A percentile compares a stretch with the other conserved stretches of the same genome.
Conservation (phyloP, 2,888 invertebrate species). For the Portevinia maculata region DNA sequence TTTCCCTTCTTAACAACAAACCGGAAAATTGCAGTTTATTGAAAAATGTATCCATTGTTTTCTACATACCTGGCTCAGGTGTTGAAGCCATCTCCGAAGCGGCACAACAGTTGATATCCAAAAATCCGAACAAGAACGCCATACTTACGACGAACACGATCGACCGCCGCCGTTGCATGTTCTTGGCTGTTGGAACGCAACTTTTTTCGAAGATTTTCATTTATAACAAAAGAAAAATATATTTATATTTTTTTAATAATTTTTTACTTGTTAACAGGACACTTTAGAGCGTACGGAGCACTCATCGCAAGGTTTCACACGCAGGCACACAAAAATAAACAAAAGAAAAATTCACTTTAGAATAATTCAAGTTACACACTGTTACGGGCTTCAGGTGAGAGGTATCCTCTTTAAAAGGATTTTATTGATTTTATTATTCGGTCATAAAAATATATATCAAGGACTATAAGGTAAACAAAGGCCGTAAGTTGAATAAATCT, state of each 20-base stretch:
- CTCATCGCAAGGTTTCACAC: slow-evolving; percentile 41
- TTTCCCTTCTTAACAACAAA: slow-evolving; percentile 55
- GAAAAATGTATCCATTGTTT: slow-evolving; percentile 43
- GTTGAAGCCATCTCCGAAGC: slow-evolving; percentile 71
- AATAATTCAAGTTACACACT: slow-evolving; percentile 34
- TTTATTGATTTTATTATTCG: slow-evolving; percentile 67
- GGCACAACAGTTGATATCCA: slow-evolving; percentile 67
- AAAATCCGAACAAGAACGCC: slow-evolving; percentile 65
- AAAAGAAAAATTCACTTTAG: slow-evolving; percentile 13
- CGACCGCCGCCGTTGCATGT: slow-evolving; percentile 55
- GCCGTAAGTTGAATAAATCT: slow-evolving; percentile 62
- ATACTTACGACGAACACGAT: slow-evolving; percentile 60
- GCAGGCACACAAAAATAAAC: background rate
- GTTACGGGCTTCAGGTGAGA: slow-evolving; percentile 23
- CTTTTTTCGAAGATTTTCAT: slow-evolving; percentile 43
- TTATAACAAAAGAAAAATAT: background rate
- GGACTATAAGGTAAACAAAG: slow-evolving; percentile 67
- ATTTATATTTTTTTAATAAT: slow-evolving; percentile 1
- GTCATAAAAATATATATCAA: slow-evolving; percentile 44
- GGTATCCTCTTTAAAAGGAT: slow-evolving; percentile 62
- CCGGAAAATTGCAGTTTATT: slow-evolving; percentile 69
- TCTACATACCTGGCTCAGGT: slow-evolving; percentile 75
- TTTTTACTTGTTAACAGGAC: slow-evolving; percentile 31
- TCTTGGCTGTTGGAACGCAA: slow-evolving; percentile 26
- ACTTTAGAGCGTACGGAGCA: slow-evolving; percentile 9